These are phyloP conservation scores for Steatocranus sp. DNA, from an alignment of 2,797 vertebrate genomes.

Conservation along the genomic window DNA sequence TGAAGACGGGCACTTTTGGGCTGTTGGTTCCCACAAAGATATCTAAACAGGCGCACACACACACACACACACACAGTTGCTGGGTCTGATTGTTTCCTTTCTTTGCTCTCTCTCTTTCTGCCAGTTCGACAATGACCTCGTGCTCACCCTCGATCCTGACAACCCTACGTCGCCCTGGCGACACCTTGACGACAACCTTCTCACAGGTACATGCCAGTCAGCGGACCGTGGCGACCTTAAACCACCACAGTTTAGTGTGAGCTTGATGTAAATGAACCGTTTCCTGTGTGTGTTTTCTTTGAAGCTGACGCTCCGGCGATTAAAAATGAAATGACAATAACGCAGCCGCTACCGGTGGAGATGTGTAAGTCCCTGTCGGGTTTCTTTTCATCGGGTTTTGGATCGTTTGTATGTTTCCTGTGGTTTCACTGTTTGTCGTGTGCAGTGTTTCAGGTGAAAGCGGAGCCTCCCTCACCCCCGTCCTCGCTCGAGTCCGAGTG, in stretches of 20 bases:
- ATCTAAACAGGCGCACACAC: background rate
- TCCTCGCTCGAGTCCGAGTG: constrained; percentile 74
- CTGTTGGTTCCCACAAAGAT: background rate
- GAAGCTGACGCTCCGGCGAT: constrained; percentile 55
- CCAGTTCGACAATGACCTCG: constrained; percentile 73
- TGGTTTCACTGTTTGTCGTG: background rate
- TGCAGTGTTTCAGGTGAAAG: constrained; percentile 85
- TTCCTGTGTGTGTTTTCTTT: background rate
- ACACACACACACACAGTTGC: background rate
- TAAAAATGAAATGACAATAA: constrained; percentile 63
- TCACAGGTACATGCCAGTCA: constrained; percentile 59
- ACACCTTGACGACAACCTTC: constrained; percentile 67
- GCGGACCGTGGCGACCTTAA: background rate
- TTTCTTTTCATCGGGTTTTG: accelerated
- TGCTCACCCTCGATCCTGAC: constrained; percentile 76
- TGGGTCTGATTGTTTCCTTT: background rate
- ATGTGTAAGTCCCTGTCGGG: constrained; percentile 64
- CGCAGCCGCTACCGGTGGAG: constrained; percentile 71
- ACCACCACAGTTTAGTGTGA: background rate
- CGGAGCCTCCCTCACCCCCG: constrained; percentile 82
- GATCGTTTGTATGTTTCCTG: background rate
- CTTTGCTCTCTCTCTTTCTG: accelerated
- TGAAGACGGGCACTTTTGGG: background rate
- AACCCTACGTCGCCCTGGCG: constrained; percentile 75
- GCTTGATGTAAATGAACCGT: background rate